A percentile compares a stretch with the other conserved stretches of the same genome.
Evolutionary conservation across 2,113 vertebrate species (phyloP).

Genomic region (Eonycteris spelaea): DNA sequence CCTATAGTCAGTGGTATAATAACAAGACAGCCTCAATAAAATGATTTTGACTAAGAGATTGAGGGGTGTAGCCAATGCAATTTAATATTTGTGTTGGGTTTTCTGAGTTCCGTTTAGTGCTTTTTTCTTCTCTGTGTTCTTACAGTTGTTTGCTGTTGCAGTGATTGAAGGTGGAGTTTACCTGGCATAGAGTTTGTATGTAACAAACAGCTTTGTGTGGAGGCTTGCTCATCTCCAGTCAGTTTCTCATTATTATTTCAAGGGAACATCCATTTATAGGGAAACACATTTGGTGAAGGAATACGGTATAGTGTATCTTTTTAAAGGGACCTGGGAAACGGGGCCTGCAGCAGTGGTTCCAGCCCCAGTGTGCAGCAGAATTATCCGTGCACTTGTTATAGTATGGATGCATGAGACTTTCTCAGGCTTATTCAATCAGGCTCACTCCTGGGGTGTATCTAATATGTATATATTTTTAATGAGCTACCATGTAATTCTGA

Average conservation of each 20-base stretch:
- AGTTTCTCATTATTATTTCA: neutral
- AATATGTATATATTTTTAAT: neutral
- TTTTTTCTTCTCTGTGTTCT: neutral
- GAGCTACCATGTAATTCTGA: neutral
- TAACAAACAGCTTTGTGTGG: neutral
- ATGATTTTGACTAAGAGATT: neutral
- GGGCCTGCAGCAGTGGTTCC: neutral
- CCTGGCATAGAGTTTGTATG: neutral
- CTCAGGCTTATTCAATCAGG: neutral
- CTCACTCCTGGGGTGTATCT: neutral
- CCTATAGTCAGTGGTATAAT: neutral
- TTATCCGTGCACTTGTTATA: neutral
- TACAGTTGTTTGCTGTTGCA: neutral
- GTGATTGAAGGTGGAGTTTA: neutral
- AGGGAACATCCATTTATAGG: neutral
- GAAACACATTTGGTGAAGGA: neutral
- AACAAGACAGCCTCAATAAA: neutral
- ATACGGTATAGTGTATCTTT: neutral
- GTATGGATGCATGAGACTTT: neutral
- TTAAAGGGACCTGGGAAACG: neutral
- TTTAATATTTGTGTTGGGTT: neutral
- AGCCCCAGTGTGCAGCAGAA: neutral
- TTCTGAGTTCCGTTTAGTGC: neutral
- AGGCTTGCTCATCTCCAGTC: neutral
- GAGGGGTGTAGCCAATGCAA: neutral